These are phyloP conservation scores for Percina caprodes DNA, from an alignment of 2,113 vertebrate genomes.

Conservation along the genomic window DNA sequence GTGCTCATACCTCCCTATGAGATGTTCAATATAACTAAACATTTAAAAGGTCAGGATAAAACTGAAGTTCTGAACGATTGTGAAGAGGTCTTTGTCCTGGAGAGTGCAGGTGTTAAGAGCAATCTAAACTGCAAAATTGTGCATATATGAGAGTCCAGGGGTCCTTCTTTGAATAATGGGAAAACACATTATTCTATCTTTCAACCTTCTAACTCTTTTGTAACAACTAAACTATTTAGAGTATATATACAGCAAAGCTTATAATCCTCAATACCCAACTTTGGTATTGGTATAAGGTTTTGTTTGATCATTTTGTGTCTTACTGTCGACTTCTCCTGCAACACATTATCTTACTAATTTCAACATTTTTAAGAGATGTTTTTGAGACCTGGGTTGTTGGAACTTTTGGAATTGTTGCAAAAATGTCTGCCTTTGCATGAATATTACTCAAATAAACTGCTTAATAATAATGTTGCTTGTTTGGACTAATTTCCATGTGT, in stretches of 20 bases:
- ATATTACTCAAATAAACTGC: not conserved
- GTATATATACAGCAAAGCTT: not conserved
- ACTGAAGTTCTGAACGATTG: not conserved
- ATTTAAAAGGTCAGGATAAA: not conserved
- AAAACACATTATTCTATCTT: no score
- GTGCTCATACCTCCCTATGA: not conserved
- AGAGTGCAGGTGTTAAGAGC: not conserved
- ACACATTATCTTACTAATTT: not conserved
- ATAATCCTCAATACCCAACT: not conserved
- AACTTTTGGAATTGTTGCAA: no score
- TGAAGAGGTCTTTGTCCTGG: not conserved
- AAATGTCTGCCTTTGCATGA: not conserved
- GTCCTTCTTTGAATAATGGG: not conserved
- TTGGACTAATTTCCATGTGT: not conserved
- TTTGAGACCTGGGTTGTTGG: not conserved
- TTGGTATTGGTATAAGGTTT: not conserved
- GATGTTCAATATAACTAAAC: not conserved
- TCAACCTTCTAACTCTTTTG: not conserved
- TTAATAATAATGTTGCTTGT: not conserved
- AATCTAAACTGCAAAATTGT: not conserved
- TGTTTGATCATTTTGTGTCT: not conserved
- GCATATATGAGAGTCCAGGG: not conserved
- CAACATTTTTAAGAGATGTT: not conserved
- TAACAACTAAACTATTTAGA: not conserved
- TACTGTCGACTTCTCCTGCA: not conserved